Conservation (phyloP, 2,797 vertebrate species). For the Artibeus jamaicensis region DNA sequence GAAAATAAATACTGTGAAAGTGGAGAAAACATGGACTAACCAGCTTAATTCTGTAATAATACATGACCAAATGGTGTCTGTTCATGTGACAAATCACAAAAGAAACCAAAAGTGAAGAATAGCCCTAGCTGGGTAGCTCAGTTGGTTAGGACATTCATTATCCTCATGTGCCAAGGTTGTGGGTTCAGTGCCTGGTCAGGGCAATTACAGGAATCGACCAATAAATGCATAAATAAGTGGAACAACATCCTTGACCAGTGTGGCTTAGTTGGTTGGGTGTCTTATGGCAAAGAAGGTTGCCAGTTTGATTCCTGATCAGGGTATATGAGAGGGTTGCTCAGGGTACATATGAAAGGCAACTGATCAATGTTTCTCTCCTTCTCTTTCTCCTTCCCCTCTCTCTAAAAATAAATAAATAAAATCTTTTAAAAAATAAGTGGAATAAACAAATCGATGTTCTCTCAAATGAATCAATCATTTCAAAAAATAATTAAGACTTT, state of each 20-base stretch:
- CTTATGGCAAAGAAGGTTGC: too few relatives aligned
- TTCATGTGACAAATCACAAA: not conserved
- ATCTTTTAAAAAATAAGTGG: not conserved
- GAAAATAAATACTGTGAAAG: constrained; percentile 19
- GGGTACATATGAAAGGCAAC: not conserved
- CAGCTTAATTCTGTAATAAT: not conserved
- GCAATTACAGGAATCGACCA: too few relatives aligned
- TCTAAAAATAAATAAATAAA: not conserved
- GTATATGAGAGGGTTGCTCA: too few relatives aligned
- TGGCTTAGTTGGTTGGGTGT: too few relatives aligned
- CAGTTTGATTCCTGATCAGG: too few relatives aligned
- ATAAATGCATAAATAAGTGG: too few relatives aligned
- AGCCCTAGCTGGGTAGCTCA: too few relatives aligned
- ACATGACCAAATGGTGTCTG: not conserved
- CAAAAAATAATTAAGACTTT: not conserved
- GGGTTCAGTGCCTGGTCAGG: too few relatives aligned
- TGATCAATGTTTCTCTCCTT: not conserved
- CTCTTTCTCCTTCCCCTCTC: not conserved
- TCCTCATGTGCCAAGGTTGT: too few relatives aligned
- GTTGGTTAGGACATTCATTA: too few relatives aligned
- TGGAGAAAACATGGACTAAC: not conserved
- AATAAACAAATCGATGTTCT: not conserved
- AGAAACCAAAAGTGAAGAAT: not conserved
- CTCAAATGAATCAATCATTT: not conserved
- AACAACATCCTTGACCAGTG: too few relatives aligned